phyloP scores from a whole-genome alignment of 2,113 vertebrate genomes.

The Laticauda colubrina region DNA sequence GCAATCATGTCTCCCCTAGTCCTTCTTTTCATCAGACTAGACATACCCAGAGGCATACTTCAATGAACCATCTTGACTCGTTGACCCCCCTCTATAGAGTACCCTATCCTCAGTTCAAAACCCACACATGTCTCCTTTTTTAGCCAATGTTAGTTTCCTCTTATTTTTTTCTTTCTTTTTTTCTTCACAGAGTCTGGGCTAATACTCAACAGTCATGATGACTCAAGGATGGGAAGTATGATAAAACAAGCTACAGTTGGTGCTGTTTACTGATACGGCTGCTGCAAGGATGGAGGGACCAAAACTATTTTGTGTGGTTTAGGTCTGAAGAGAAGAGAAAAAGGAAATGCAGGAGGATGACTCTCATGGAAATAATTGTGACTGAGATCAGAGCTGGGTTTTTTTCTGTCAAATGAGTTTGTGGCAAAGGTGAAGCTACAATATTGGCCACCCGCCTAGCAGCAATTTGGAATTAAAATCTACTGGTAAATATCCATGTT shows the following conservation, averaged over 20 bases:
- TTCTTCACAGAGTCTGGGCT: not conserved
- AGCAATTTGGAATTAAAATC: not conserved
- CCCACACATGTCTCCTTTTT: not conserved
- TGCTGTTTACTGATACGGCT: constrained; percentile 4
- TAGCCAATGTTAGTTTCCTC: not conserved
- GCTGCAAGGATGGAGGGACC: not conserved
- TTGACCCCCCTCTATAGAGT: not conserved
- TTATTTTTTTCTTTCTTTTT: not conserved
- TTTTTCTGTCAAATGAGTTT: not conserved
- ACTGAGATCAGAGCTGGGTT: not conserved
- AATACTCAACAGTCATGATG: not conserved
- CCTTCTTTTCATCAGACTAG: too few species aligned
- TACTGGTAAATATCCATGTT: not conserved
- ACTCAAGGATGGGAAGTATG: not conserved
- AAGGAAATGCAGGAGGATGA: not conserved
- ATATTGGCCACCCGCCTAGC: too few species aligned
- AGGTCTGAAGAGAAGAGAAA: not conserved
- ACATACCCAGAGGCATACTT: not conserved
- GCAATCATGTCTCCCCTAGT: too few species aligned
- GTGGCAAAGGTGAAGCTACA: not conserved
- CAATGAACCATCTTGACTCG: not conserved
- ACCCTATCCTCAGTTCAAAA: not conserved
- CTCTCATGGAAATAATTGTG: not conserved
- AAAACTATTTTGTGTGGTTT: not conserved
- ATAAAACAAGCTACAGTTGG: not conserved